Conservation (phyloP, 2,797 vertebrate species). For the Channa striata region DNA sequence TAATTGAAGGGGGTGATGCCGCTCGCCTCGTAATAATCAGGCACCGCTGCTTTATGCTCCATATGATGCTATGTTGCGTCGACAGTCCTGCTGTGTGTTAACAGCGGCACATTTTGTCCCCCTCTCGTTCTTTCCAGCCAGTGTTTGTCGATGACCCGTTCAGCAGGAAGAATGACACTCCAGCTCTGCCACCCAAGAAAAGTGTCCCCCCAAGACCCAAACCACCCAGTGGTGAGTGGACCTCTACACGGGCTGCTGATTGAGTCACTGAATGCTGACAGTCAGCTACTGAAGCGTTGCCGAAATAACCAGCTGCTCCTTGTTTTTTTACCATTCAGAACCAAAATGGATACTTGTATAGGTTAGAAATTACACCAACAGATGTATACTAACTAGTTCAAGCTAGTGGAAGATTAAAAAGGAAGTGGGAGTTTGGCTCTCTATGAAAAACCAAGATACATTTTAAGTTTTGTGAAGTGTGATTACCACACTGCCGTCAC, state of each 20-base stretch:
- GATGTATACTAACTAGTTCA: too few species aligned
- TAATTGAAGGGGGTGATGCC: too few species aligned
- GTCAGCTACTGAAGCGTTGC: neutral
- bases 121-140: constrained; percentile 63
- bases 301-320: neutral
- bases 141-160: constrained; percentile 94
- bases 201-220: constrained; percentile 93
- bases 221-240: constrained; percentile 94
- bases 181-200: constrained; percentile 96
- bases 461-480: neutral
- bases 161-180: constrained; percentile 92
- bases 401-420: neutral
- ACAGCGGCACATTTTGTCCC: neutral
- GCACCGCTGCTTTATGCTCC: neutral
- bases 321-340: neutral
- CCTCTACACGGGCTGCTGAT: neutral
- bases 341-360: neutral
- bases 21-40: too few species aligned
- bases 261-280: neutral
- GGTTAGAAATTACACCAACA: neutral
- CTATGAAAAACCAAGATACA: neutral
- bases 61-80: neutral
- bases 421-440: neutral
- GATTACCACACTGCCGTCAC: neutral
- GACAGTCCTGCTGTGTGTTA: neutral